Conservation (phyloP, 2,797 vertebrate genomes). For the Thunnus albacares region DNA sequence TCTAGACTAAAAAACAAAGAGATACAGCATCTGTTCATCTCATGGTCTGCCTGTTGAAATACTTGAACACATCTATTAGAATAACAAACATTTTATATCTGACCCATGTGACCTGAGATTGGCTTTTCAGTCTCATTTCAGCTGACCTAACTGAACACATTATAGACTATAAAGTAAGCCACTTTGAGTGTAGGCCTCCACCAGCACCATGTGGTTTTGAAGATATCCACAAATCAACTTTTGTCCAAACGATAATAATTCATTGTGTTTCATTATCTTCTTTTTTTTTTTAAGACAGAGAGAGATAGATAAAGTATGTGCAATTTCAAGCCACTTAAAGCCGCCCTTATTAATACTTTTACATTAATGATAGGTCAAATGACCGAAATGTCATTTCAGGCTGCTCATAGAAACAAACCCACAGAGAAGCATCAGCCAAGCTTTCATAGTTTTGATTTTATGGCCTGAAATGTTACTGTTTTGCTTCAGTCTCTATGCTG, state of each 20-base stretch:
- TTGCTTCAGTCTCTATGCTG: not conserved
- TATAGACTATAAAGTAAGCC: not conserved
- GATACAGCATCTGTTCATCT: slow-evolving; percentile 55
- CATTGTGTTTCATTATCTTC: not conserved
- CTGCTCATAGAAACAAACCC: slow-evolving; percentile 3
- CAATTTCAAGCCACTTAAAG: not conserved
- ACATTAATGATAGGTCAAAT: not conserved
- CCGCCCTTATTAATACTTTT: not conserved
- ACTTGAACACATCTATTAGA: not conserved
- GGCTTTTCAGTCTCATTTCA: not conserved
- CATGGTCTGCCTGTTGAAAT: slow-evolving; percentile 30
- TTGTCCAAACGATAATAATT: not conserved
- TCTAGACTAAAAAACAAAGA: slow-evolving; percentile 22
- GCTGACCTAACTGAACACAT: not conserved
- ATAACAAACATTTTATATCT: slow-evolving; percentile 18
- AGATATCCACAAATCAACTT: not conserved
- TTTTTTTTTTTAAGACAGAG: not conserved
- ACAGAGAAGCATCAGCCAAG: slow-evolving; percentile 12
- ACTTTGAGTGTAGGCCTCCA: not conserved
- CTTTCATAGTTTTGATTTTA: slow-evolving; percentile 16
- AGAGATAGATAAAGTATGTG: not conserved
- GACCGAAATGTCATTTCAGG: not conserved
- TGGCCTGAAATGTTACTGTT: not conserved
- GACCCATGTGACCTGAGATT: not conserved
- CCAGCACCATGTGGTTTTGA: not conserved